Conservation (phyloP, 2,888 invertebrate species). For the Autographa gamma region DNA sequence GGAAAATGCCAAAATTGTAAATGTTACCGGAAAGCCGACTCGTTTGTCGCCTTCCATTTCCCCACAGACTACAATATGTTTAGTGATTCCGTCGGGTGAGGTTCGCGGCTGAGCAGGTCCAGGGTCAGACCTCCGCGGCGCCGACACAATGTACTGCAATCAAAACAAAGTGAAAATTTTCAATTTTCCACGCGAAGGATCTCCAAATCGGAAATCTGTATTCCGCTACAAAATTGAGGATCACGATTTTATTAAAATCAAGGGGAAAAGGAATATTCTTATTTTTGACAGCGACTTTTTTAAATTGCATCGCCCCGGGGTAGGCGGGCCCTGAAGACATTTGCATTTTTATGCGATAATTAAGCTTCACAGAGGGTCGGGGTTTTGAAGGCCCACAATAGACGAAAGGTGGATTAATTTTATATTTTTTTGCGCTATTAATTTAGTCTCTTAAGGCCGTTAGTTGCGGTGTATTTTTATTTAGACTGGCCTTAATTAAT, state of each 20-base stretch:
- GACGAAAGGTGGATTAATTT: slow-evolving; percentile 53
- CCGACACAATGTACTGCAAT: slow-evolving; percentile 9
- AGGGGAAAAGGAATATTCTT: slow-evolving; percentile 51
- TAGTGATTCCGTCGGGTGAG: background rate
- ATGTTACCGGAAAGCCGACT: too few species aligned
- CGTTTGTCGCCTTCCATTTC: background rate
- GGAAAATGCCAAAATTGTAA: background rate
- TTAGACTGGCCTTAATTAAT: slow-evolving; percentile 45
- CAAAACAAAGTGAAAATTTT: slow-evolving; percentile 49
- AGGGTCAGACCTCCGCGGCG: background rate
- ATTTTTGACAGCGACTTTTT: slow-evolving; percentile 53
- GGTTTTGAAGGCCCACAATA: slow-evolving; percentile 32
- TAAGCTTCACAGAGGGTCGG: slow-evolving; percentile 54
- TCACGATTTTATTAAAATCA: slow-evolving; percentile 61
- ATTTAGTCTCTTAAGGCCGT: slow-evolving; percentile 42
- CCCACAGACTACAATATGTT: background rate
- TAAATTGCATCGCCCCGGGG: slow-evolving; percentile 56
- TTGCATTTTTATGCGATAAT: slow-evolving; percentile 73
- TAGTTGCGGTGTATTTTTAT: slow-evolving; percentile 53
- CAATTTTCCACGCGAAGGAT: slow-evolving; percentile 57
- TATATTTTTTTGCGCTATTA: slow-evolving; percentile 57
- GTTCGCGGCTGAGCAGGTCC: too few species aligned
- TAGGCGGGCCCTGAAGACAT: slow-evolving; percentile 54
- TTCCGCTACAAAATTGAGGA: slow-evolving; percentile 57
- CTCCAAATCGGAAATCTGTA: slow-evolving; percentile 57